Evolutionary conservation across 2,113 vertebrate genomes (phyloP).

Genomic region (Chitala chitala): DNA sequence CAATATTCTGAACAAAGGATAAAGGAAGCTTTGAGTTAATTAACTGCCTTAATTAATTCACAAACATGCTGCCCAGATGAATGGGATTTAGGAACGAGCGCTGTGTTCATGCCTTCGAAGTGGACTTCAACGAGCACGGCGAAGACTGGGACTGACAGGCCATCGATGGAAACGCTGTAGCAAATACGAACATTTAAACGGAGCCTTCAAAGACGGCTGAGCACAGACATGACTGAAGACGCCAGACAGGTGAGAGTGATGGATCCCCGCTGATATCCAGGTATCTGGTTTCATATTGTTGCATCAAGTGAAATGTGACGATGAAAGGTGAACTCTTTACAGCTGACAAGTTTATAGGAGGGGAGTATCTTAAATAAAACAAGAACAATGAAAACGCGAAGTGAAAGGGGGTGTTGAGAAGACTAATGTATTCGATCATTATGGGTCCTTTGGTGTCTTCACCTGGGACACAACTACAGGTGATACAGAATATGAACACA

Average conservation of each 20-base stretch:
- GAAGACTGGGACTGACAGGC: background rate
- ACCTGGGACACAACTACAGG: background rate
- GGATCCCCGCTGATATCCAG: background rate
- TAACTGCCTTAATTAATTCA: constrained; percentile 27
- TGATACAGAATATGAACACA: background rate
- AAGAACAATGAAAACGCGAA: background rate
- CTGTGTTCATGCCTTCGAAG: background rate
- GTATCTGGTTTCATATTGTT: too few species aligned
- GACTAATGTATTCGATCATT: background rate
- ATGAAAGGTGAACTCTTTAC: background rate
- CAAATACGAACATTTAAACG: background rate
- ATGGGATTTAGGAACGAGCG: background rate
- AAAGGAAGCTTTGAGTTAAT: constrained; percentile 19
- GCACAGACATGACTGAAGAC: too few species aligned
- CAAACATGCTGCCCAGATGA: constrained; percentile 6
- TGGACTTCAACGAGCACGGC: background rate
- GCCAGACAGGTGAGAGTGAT: background rate
- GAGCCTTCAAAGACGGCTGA: background rate
- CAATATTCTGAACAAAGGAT: constrained; percentile 17
- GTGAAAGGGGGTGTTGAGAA: background rate
- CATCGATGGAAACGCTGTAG: background rate
- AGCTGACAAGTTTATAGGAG: background rate
- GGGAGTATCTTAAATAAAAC: background rate
- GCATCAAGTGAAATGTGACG: background rate
- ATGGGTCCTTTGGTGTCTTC: background rate